Percentiles rank a stretch among this genome's conserved stretches.
Evolutionary conservation across 2,113 vertebrate genomes (phyloP).

Genomic region (Pangasianodon hypophthalmus): DNA sequence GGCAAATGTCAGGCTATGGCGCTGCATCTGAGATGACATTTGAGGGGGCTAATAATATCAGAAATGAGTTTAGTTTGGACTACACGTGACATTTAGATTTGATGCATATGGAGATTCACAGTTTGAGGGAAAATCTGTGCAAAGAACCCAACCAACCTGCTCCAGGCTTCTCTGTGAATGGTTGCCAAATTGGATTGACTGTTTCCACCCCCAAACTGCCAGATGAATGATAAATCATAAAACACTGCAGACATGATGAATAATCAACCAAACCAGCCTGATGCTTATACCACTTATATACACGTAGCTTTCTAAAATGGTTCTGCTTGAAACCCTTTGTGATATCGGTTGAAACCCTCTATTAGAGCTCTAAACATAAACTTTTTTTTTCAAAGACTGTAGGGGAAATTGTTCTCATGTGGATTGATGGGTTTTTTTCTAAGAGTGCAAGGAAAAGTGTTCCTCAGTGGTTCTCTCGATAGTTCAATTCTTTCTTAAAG

Average conservation of each 20-base stretch:
- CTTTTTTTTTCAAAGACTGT: background rate
- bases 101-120: background rate
- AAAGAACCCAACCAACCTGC: slow-evolving; percentile 2
- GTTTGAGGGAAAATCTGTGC: slow-evolving; percentile 18
- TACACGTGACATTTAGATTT: slow-evolving; percentile 42
- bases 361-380: background rate
- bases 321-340: background rate
- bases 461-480: no score
- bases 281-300: background rate
- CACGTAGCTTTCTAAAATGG: background rate
- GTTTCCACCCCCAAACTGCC: background rate
- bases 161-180: slow-evolving; percentile 9
- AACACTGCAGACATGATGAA: background rate
- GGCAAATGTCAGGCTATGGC: slow-evolving; percentile 37
- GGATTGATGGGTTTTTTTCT: no score
- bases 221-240: background rate
- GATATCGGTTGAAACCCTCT: background rate
- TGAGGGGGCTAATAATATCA: slow-evolving; percentile 32
- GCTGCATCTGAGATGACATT: slow-evolving; percentile 44
- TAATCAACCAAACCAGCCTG: background rate
- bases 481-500: no score
- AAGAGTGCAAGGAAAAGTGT: background rate
- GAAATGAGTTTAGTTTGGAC: slow-evolving; percentile 16
- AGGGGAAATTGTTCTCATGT: background rate
- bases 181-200: background rate